phyloP scores from a whole-genome alignment of 2,113 vertebrate genomes.

The Cacatua alba region DNA sequence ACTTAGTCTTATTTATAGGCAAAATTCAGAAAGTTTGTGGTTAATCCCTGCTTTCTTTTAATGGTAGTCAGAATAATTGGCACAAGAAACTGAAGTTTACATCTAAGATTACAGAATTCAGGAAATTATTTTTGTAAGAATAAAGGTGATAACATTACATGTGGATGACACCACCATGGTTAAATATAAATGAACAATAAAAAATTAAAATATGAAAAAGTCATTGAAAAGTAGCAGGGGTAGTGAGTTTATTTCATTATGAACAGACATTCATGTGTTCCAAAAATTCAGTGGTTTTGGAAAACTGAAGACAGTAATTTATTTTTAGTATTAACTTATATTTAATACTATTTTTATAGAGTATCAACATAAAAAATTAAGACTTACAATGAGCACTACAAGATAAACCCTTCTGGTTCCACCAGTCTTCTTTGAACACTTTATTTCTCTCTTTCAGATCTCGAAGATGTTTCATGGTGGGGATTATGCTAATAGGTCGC shows the following conservation, averaged over 20 bases:
- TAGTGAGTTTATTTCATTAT: conserved; percentile 25
- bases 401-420: conserved; percentile 22
- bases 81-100: not conserved
- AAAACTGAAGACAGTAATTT: not conserved
- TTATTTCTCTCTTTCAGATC: conserved; percentile 20
- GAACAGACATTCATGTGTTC: conserved; percentile 25
- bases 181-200: conserved; percentile 43
- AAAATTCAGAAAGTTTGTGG: conserved; percentile 15
- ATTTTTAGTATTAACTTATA: not conserved
- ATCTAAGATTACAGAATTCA: not conserved
- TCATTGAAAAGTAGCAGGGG: conserved; percentile 13
- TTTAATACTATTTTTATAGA: not conserved
- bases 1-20: not conserved
- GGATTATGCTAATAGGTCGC: conserved; percentile 59
- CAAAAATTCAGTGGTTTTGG: not conserved
- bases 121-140: conserved; percentile 24
- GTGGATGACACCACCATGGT: not conserved
- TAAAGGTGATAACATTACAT: not conserved
- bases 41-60: not conserved
- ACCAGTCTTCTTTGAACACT: conserved; percentile 20
- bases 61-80: not conserved
- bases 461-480: not conserved
- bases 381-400: not conserved
- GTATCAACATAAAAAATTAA: not conserved
- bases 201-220: conserved; percentile 14